Percentiles rank a stretch among this genome's conserved stretches.
These are phyloP conservation scores for Lepidochitona cinerea DNA, from an alignment of 2,888 invertebrate genomes.

Conservation along the genomic window DNA sequence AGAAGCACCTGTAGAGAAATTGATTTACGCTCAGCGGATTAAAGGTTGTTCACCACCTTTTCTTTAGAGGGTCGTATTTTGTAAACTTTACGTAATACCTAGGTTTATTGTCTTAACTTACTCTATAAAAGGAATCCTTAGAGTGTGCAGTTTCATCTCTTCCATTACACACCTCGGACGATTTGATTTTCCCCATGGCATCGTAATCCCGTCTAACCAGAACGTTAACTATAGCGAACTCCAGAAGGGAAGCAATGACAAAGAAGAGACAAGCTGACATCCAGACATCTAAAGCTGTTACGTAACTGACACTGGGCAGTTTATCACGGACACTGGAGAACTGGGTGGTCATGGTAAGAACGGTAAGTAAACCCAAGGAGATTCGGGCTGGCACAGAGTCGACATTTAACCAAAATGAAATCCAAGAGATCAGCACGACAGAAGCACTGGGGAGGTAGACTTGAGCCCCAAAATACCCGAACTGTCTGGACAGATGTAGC, in stretches of 20 bases:
- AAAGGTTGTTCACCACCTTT: too few relatives aligned
- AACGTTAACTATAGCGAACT: not conserved
- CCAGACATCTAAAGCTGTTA: not conserved
- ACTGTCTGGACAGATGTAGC: not conserved
- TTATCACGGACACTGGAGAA: not conserved
- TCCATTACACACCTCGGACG: not conserved
- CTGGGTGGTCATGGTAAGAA: constrained; percentile 20
- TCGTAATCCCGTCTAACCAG: not conserved
- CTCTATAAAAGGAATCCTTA: not conserved
- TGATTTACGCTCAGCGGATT: too few relatives aligned
- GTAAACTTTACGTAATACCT: too few relatives aligned
- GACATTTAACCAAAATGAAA: constrained; percentile 6
- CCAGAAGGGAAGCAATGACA: not conserved
- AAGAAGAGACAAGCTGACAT: constrained; percentile 3
- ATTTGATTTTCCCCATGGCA: not conserved
- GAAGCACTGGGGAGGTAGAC: constrained; percentile 2
- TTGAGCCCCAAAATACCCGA: not conserved
- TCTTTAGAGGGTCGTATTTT: too few relatives aligned
- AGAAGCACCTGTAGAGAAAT: too few relatives aligned
- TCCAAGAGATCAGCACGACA: not conserved
- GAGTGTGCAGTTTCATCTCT: not conserved
- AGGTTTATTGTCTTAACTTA: too few relatives aligned
- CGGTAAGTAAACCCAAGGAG: constrained; percentile 12
- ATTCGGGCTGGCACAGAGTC: constrained; percentile 10
- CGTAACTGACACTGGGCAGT: constrained; percentile 7